Evolutionary conservation across 2,797 vertebrate species (phyloP).

Genomic region (Momotus momota): DNA sequence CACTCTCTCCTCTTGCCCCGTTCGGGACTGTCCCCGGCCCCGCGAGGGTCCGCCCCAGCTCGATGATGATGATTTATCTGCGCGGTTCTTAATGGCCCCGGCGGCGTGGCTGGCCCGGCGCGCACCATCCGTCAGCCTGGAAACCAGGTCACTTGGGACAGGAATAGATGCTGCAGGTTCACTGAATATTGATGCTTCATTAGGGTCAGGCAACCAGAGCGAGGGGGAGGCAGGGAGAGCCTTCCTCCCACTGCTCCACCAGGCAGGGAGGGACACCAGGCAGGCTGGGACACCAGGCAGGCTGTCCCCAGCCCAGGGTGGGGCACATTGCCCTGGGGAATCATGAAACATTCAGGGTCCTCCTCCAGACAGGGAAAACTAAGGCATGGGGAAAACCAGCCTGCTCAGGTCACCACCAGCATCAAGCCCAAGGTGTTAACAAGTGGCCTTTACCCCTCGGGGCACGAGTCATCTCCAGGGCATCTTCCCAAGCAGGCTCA

Average conservation of each 20-base stretch:
- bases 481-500: not conserved
- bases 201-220: constrained; percentile 61
- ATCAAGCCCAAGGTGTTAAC: not conserved
- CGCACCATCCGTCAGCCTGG: constrained; percentile 57
- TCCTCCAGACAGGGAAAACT: not conserved
- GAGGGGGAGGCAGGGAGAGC: not conserved
- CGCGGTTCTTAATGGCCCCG: not conserved
- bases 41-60: not conserved
- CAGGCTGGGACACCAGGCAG: not conserved
- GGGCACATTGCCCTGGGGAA: not conserved
- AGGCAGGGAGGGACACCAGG: not conserved
- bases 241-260: not conserved
- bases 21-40: not conserved
- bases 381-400: not conserved
- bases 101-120: not conserved
- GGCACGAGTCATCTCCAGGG: not conserved
- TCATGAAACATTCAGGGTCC: accelerated
- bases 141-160: constrained; percentile 70
- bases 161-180: constrained; percentile 71
- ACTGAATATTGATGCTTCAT: constrained; percentile 70
- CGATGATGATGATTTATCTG: constrained; percentile 19
- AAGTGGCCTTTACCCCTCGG: not conserved
- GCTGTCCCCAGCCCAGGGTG: not conserved
- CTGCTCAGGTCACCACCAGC: not conserved
- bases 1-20: not conserved